Evolutionary conservation across 2,888 invertebrate species (phyloP).

Genomic region (Caenorhabditis afra): DNA sequence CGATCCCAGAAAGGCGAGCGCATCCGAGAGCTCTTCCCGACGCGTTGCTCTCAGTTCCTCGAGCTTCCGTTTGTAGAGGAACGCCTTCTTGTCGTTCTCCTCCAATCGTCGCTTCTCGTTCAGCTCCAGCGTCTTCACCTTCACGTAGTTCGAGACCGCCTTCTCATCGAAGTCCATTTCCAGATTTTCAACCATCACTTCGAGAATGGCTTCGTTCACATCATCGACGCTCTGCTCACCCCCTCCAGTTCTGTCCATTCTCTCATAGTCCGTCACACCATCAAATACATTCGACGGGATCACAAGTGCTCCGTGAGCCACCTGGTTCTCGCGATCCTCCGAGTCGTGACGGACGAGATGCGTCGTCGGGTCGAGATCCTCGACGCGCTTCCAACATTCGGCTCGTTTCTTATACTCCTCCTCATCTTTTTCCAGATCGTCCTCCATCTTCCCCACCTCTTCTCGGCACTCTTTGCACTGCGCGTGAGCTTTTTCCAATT

Average conservation of each 20-base stretch:
- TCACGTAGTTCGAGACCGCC: conserved; percentile 7
- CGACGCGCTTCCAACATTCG: neutral
- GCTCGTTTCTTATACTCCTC: too few relatives aligned
- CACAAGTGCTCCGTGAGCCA: too few relatives aligned
- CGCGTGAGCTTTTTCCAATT: too few relatives aligned
- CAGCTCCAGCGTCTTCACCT: neutral
- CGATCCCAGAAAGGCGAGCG: conserved; percentile 27
- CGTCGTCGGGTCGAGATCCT: neutral
- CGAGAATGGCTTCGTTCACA: neutral
- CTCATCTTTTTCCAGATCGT: too few relatives aligned
- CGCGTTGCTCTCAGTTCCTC: conserved; percentile 1
- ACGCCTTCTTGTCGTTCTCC: neutral
- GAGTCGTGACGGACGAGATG: neutral
- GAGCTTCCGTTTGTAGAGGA: conserved; percentile 19
- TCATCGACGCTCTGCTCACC: too few relatives aligned
- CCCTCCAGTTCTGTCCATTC: too few relatives aligned
- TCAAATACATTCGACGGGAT: neutral
- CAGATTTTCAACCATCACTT: too few relatives aligned
- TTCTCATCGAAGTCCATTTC: conserved; percentile 3
- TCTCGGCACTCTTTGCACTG: too few relatives aligned
- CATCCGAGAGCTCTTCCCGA: conserved; percentile 25
- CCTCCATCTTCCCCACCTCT: too few relatives aligned
- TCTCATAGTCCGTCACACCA: too few relatives aligned
- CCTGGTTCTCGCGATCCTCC: neutral
- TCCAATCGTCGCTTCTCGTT: neutral